phyloP scores from a whole-genome alignment of 2,888 invertebrate species.

The Drosophila macrothrix region DNA sequence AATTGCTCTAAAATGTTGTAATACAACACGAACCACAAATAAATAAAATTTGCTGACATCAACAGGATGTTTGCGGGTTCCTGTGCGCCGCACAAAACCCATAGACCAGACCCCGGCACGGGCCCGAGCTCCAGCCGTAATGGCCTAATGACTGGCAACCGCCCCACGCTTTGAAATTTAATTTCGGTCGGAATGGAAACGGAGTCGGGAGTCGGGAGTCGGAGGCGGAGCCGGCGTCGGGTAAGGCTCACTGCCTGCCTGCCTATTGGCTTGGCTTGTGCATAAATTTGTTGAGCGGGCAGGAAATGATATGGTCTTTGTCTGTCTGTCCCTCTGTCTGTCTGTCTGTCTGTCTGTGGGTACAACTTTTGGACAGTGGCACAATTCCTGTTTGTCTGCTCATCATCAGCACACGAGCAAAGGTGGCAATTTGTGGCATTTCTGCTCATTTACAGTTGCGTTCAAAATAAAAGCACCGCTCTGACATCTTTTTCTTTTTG shows the following conservation, averaged over 20 bases:
- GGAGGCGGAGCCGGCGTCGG: neutral
- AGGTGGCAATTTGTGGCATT: slow-evolving; percentile 21
- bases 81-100: slow-evolving; percentile 37
- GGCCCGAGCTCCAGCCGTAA: slow-evolving; percentile 28
- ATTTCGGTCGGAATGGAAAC: slow-evolving; percentile 44
- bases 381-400: slow-evolving; percentile 46
- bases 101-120: slow-evolving; percentile 9
- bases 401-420: slow-evolving; percentile 32
- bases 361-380: slow-evolving; percentile 39
- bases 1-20: slow-evolving; percentile 77
- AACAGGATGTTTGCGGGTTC: slow-evolving; percentile 78
- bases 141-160: slow-evolving; percentile 58
- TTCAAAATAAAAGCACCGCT: neutral
- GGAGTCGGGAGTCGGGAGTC: neutral
- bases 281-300: slow-evolving; percentile 40
- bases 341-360: slow-evolving; percentile 14
- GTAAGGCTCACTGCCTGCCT: slow-evolving; percentile 2
- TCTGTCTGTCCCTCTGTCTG: slow-evolving; percentile 6
- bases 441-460: slow-evolving; percentile 35
- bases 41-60: slow-evolving; percentile 79
- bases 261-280: slow-evolving; percentile 44
- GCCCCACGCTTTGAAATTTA: slow-evolving; percentile 60
- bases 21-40: slow-evolving; percentile 78
- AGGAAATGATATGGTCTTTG: slow-evolving; percentile 59
- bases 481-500: neutral